phyloP scores from a whole-genome alignment of 2,113 vertebrate species.

The Odontesthes bonariensis region DNA sequence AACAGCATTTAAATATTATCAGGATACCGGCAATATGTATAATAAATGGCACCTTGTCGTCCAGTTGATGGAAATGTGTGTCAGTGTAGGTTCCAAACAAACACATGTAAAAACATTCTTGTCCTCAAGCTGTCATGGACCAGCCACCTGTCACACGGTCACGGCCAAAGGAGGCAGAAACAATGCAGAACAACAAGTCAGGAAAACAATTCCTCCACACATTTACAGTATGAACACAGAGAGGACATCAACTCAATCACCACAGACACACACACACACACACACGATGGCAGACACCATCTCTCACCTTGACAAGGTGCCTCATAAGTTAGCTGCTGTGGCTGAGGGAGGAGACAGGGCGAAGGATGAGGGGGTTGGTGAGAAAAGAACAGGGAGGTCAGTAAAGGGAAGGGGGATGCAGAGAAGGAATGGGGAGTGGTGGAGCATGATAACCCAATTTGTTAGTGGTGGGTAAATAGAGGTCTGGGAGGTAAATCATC shows the following conservation, averaged over 20 bases:
- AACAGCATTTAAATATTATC: background rate
- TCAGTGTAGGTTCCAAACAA: slow-evolving; percentile 11
- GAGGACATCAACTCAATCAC: slow-evolving; percentile 26
- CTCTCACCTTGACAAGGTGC: slow-evolving; percentile 68
- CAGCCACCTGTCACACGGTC: slow-evolving; percentile 57
- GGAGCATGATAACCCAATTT: slow-evolving; percentile 79
- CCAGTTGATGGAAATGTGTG: background rate
- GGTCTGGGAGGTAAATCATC: slow-evolving; percentile 76
- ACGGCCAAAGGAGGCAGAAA: slow-evolving; percentile 45
- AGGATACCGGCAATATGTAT: background rate
- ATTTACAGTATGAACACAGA: slow-evolving; percentile 2
- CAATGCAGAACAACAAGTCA: slow-evolving; percentile 57
- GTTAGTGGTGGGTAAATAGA: slow-evolving; percentile 80
- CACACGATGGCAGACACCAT: slow-evolving; percentile 56
- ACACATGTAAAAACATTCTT: slow-evolving; percentile 10
- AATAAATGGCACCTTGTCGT: background rate
- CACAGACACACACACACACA: slow-evolving; percentile 16
- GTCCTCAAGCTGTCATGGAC: slow-evolving; percentile 41
- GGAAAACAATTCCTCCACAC: slow-evolving; percentile 19
- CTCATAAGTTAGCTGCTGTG: slow-evolving; percentile 74
- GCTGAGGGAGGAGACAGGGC: slow-evolving; percentile 30
- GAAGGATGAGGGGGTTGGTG: slow-evolving; percentile 22
- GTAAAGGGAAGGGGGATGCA: slow-evolving; percentile 54
- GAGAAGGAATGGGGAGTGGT: slow-evolving; percentile 61
- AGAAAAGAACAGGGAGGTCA: slow-evolving; percentile 30